Evolutionary conservation across 1,140 invertebrate species (phyloP).

Genomic region (Saxidomus purpurata): DNA sequence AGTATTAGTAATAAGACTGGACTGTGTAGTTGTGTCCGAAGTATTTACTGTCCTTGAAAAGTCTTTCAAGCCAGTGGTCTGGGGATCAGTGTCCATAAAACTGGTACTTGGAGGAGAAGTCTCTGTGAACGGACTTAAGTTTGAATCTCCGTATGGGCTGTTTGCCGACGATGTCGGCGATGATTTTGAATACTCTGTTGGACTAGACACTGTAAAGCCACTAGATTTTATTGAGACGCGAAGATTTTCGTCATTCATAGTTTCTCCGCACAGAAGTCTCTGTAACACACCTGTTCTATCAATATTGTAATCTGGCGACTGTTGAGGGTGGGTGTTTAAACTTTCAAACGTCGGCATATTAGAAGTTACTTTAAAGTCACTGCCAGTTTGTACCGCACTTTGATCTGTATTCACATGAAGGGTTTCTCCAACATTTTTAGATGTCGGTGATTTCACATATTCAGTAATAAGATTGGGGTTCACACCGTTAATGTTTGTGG

Average conservation of each 20-base stretch:
- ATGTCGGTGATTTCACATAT: not conserved
- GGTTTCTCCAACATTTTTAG: not conserved
- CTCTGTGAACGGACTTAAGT: constrained; percentile 47
- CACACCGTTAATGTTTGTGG: constrained; percentile 19
- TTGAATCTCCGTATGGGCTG: constrained; percentile 54
- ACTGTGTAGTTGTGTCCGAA: constrained; percentile 76
- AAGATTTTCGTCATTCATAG: constrained; percentile 14
- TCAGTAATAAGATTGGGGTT: constrained; percentile 7
- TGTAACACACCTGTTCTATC: constrained; percentile 66
- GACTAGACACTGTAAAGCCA: constrained; percentile 61
- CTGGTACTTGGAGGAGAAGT: not conserved
- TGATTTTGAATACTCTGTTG: constrained; percentile 63
- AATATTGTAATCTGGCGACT: constrained; percentile 24
- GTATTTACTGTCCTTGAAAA: constrained; percentile 29
- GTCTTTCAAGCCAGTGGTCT: not conserved
- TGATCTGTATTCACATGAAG: constrained; percentile 29
- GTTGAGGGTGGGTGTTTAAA: constrained; percentile 36
- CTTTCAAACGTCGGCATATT: constrained; percentile 46
- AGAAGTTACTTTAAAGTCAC: constrained; percentile 24
- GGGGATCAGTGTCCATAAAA: constrained; percentile 45
- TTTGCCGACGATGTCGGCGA: constrained; percentile 66
- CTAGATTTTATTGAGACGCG: constrained; percentile 43
- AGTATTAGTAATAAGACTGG: constrained; percentile 76
- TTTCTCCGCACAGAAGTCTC: constrained; percentile 67
- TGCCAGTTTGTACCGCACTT: not conserved